Evolutionary conservation across 2,797 vertebrate species (phyloP).

Genomic region (Geotrypetes seraphini): DNA sequence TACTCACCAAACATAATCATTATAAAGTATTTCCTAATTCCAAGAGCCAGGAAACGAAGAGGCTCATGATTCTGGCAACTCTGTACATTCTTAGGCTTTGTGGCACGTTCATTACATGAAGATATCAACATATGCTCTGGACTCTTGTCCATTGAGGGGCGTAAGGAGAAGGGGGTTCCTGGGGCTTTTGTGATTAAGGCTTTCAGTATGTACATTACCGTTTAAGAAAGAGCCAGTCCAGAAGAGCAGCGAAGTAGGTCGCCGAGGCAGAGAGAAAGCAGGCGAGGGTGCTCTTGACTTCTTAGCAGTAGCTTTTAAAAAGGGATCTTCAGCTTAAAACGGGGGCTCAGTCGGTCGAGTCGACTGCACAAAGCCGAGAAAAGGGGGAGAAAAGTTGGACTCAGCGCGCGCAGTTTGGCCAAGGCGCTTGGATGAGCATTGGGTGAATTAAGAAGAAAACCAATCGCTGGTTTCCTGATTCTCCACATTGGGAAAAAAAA

Average conservation of each 20-base stretch:
- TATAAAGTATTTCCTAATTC: no score
- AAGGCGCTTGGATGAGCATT: slow-evolving; percentile 12
- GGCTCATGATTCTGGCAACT: no score
- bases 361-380: slow-evolving; percentile 27
- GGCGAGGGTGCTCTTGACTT: slow-evolving; percentile 57
- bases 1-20: no score
- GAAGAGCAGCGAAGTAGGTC: slow-evolving; percentile 49
- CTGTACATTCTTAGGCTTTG: no score
- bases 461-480: no score
- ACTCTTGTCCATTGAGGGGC: slow-evolving; percentile 41
- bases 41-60: no score
- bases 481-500: no score
- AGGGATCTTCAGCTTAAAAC: slow-evolving; percentile 40
- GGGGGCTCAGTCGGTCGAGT: slow-evolving; percentile 20
- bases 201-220: slow-evolving; percentile 31
- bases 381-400: slow-evolving; percentile 15
- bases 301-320: slow-evolving; percentile 46
- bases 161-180: slow-evolving; percentile 19
- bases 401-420: slow-evolving; percentile 30
- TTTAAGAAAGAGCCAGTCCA: slow-evolving; percentile 42
- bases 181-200: slow-evolving; percentile 42
- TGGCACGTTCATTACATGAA: slow-evolving; percentile 12
- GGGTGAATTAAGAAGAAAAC: no score
- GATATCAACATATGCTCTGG: slow-evolving; percentile 20
- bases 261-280: slow-evolving; percentile 40